A percentile compares a stretch with the other conserved stretches of the same genome.
These are phyloP conservation scores for Alethe diademata DNA, from an alignment of 2,113 vertebrate genomes.

Conservation along the genomic window DNA sequence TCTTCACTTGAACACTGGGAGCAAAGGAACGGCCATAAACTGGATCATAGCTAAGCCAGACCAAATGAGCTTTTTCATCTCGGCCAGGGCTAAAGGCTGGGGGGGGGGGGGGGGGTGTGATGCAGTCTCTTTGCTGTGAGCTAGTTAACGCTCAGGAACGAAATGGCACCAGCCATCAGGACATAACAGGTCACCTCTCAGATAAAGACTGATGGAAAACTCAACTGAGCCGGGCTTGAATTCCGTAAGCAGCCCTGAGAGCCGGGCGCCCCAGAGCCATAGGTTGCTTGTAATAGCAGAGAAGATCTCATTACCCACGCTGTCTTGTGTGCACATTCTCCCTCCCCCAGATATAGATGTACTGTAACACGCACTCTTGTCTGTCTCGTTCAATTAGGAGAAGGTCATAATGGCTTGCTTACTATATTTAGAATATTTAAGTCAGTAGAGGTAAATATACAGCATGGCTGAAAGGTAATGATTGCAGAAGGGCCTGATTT, in stretches of 20 bases:
- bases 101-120: neutral
- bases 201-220: constrained; percentile 9
- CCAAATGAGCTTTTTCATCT: neutral
- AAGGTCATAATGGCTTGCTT: constrained; percentile 32
- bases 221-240: neutral
- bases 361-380: neutral
- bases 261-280: neutral
- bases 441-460: constrained; percentile 12
- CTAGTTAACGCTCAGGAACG: neutral
- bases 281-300: constrained; percentile 30
- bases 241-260: neutral
- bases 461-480: neutral
- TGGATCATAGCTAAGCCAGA: neutral
- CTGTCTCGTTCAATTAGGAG: constrained; percentile 24
- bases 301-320: constrained; percentile 34
- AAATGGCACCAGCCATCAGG: neutral
- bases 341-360: constrained; percentile 16
- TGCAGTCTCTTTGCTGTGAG: neutral
- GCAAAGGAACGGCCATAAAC: constrained; percentile 36
- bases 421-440: constrained; percentile 32
- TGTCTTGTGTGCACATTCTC: constrained; percentile 12
- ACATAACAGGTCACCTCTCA: neutral
- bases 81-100: neutral
- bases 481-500: neutral
- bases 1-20: constrained; percentile 8